A percentile compares a stretch with the other conserved stretches of the same genome.
phyloP scores from a whole-genome alignment of 92 coral and sea anemone species.

The Blastomussa wellsi region DNA sequence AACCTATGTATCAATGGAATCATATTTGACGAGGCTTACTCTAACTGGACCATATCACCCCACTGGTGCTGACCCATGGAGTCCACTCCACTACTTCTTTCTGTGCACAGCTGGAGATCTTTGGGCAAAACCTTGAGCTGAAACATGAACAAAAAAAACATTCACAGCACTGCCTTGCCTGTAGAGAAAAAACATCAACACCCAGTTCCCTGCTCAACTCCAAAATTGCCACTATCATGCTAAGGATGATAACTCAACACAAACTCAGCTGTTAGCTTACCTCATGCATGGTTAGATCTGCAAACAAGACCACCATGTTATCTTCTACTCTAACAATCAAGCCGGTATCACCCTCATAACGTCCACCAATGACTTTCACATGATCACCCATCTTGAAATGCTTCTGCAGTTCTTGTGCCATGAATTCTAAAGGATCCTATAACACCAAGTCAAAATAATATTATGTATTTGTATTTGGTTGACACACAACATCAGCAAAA shows the following conservation, averaged over 20 bases:
- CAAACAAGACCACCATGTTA: constrained; percentile 86
- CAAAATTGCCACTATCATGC: too few species aligned
- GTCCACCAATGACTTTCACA: constrained; percentile 95
- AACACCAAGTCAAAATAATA: not conserved
- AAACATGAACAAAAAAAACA: not conserved
- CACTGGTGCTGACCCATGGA: constrained; percentile 99
- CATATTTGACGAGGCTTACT: too few species aligned
- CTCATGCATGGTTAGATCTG: constrained; percentile 99
- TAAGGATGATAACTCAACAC: too few species aligned
- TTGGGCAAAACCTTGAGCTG: constrained; percentile 94
- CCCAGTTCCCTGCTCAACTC: too few species aligned
- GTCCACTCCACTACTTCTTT: constrained; percentile 98
- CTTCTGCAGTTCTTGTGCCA: constrained; percentile 88
- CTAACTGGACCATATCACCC: constrained; percentile 98
- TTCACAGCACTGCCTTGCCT: not conserved
- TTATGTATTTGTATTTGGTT: not conserved
- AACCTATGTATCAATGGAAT: not conserved
- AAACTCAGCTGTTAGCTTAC: constrained; percentile 38
- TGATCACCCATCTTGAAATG: constrained; percentile 99
- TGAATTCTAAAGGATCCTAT: constrained; percentile 91
- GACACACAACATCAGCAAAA: not conserved
- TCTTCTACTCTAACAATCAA: constrained; percentile 89
- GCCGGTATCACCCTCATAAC: constrained; percentile 98
- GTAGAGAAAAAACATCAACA: too few species aligned
- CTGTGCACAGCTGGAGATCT: constrained; percentile 95